Percentiles rank a stretch among this genome's conserved stretches.
phyloP scores from a whole-genome alignment of 2,113 vertebrate genomes.

The Coryphaenoides rupestris region DNA sequence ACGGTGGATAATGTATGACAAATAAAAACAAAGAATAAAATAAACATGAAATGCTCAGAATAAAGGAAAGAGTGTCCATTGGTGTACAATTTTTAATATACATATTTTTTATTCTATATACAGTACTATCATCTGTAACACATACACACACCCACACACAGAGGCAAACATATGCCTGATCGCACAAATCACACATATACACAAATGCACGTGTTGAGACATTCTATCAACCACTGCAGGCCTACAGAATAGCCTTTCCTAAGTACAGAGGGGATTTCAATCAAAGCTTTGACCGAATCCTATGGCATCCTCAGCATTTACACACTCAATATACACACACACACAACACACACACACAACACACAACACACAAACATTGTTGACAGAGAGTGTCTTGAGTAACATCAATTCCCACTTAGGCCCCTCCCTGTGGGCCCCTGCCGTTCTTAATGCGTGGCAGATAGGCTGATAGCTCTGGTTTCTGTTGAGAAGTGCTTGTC shows the following conservation, averaged over 20 bases:
- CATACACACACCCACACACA: constrained; percentile 10
- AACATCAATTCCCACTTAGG: constrained; percentile 78
- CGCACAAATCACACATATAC: constrained; percentile 13
- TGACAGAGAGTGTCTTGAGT: constrained; percentile 67
- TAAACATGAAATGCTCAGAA: constrained; percentile 14
- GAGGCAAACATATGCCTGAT: neutral
- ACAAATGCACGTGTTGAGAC: neutral
- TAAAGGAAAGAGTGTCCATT: constrained; percentile 15
- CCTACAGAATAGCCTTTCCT: constrained; percentile 52
- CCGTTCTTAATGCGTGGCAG: constrained; percentile 65
- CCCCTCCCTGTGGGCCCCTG: constrained; percentile 62
- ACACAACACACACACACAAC: constrained; percentile 50
- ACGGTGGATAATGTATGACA: neutral
- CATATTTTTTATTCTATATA: neutral
- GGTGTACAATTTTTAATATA: no score
- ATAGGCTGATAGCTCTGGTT: constrained; percentile 68
- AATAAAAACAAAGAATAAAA: neutral
- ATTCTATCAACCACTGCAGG: constrained; percentile 22
- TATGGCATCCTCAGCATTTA: constrained; percentile 67
- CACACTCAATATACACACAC: constrained; percentile 37
- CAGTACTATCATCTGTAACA: no score
- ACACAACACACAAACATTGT: constrained; percentile 61
- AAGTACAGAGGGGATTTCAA: constrained; percentile 59
- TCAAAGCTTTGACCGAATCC: constrained; percentile 69
- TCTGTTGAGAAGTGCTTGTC: constrained; percentile 74